Percentiles rank a stretch among this genome's conserved stretches.
Conservation (phyloP, 2,888 invertebrate species). For the Octodonta nipae region DNA sequence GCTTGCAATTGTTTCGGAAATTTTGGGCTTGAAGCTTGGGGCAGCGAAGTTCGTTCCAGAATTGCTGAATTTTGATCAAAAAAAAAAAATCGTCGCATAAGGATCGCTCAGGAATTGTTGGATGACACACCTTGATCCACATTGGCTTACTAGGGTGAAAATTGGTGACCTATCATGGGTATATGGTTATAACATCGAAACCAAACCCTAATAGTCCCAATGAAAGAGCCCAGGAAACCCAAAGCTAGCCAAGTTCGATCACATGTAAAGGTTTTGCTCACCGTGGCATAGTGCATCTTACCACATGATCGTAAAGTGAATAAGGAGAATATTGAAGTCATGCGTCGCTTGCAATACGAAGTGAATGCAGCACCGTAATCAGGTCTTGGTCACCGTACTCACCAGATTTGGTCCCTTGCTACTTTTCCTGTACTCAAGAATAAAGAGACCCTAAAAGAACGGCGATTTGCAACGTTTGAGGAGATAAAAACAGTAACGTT, state of each 20-base stretch:
- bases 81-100: too few species aligned
- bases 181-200: slow-evolving; percentile 20
- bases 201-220: slow-evolving; percentile 4
- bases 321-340: too few species aligned
- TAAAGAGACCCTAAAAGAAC: slow-evolving; percentile 16
- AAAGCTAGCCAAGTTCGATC: too few species aligned
- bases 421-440: slow-evolving; percentile 14
- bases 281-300: slow-evolving; percentile 4
- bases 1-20: slow-evolving; percentile 10
- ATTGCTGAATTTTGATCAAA: slow-evolving; percentile 3
- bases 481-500: slow-evolving; percentile 17
- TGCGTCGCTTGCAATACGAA: slow-evolving; percentile 10
- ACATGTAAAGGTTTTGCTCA: slow-evolving; percentile 1
- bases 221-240: too few species aligned
- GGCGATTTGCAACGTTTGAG: slow-evolving; percentile 10
- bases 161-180: slow-evolving; percentile 22
- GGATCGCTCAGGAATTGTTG: too few species aligned
- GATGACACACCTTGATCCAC: too few species aligned
- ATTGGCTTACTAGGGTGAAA: slow-evolving; percentile 1
- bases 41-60: slow-evolving; percentile 7
- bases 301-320: too few species aligned
- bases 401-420: slow-evolving; percentile 10
- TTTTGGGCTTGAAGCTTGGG: slow-evolving; percentile 12
- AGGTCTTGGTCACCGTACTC: slow-evolving; percentile 9
- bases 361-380: slow-evolving; percentile 8